Percentiles rank a stretch among this genome's conserved stretches.
Evolutionary conservation across 2,797 vertebrate genomes (phyloP).

Genomic region (Lophius americanus): DNA sequence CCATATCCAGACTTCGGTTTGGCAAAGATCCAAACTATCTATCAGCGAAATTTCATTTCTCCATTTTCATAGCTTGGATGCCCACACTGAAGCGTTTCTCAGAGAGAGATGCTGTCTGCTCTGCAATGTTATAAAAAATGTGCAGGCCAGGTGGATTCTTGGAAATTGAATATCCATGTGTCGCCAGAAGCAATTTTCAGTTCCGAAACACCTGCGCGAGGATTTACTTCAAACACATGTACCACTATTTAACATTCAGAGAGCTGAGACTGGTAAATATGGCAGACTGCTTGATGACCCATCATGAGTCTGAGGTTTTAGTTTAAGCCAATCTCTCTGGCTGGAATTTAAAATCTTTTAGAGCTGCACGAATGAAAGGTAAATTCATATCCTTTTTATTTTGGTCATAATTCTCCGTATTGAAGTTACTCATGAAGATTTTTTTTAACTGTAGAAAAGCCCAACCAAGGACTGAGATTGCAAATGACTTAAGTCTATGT

Average conservation of each 20-base stretch:
- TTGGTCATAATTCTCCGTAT: too few relatives aligned
- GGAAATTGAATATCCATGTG: constrained; percentile 18
- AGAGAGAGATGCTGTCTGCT: background rate
- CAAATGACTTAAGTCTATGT: too few relatives aligned
- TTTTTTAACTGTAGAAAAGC: too few relatives aligned
- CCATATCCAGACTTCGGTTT: constrained; percentile 15
- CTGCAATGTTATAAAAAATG: background rate
- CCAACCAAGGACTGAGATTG: too few relatives aligned
- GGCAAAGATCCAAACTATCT: constrained; percentile 7
- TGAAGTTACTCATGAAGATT: too few relatives aligned
- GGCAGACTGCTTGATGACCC: constrained; percentile 6
- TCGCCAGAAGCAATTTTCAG: constrained; percentile 28
- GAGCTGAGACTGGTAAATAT: constrained; percentile 12
- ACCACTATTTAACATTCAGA: constrained; percentile 18
- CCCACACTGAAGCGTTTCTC: background rate
- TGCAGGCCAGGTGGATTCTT: constrained; percentile 16
- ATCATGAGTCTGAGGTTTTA: background rate
- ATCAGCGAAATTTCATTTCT: background rate
- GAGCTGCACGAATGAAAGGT: background rate
- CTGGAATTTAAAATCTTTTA: constrained; percentile 6
- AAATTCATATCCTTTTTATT: background rate
- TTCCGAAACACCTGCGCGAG: constrained; percentile 30
- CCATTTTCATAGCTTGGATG: background rate
- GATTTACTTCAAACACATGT: constrained; percentile 6
- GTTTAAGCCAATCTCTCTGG: constrained; percentile 25